Evolutionary conservation across 2,888 invertebrate species (phyloP).

Genomic region (Arrhopalites spinosus): DNA sequence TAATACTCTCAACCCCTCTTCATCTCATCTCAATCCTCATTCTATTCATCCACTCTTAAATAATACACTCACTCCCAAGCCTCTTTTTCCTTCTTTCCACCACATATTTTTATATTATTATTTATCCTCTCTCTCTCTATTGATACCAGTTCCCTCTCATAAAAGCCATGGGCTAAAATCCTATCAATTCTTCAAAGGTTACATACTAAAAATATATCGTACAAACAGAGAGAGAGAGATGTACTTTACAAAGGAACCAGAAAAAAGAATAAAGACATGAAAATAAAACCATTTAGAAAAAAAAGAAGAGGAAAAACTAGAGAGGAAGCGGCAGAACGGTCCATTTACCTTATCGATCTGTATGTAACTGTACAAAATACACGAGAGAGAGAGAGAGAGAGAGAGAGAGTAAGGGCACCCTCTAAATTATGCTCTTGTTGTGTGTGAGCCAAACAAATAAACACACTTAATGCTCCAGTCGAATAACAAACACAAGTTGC

Average conservation of each 20-base stretch:
- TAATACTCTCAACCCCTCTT: slow-evolving; percentile 36
- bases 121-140: background rate
- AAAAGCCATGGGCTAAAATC: background rate
- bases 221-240: slow-evolving; percentile 1
- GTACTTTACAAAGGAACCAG: background rate
- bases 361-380: slow-evolving; percentile 15
- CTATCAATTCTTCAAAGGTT: background rate
- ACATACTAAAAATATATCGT: background rate
- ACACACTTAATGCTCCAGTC: slow-evolving; percentile 33
- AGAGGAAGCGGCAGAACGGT: slow-evolving; percentile 35
- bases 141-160: too few relatives aligned
- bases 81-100: too few relatives aligned
- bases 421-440: slow-evolving; percentile 33
- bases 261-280: slow-evolving; percentile 4
- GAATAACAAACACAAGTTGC: slow-evolving; percentile 33
- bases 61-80: slow-evolving; percentile 12
- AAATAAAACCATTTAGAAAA: slow-evolving; percentile 29
- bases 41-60: slow-evolving; percentile 13
- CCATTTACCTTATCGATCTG: slow-evolving; percentile 37
- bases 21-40: background rate
- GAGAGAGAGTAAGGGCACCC: slow-evolving; percentile 15
- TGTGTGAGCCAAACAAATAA: slow-evolving; percentile 30
- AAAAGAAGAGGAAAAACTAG: slow-evolving; percentile 3
- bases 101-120: background rate
- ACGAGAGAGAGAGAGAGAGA: background rate